Evolutionary conservation across 2,113 vertebrate genomes (phyloP).

Genomic region (Sylvia atricapilla): DNA sequence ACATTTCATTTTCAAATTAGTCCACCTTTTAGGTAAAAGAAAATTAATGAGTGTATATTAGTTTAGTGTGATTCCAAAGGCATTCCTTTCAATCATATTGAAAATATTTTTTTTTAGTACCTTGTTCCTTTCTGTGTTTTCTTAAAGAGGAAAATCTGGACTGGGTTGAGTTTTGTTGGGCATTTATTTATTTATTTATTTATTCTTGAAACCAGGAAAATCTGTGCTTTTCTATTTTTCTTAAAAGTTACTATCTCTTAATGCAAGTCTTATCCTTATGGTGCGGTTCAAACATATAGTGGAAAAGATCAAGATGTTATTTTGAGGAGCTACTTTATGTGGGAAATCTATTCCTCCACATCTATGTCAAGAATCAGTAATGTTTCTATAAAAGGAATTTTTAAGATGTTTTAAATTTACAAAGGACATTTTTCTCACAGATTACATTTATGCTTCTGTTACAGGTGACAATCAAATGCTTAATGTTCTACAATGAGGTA

Average conservation of each 20-base stretch:
- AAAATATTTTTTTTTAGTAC: neutral
- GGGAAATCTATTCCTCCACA: neutral
- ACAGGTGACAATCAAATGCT: neutral
- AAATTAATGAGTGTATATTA: neutral
- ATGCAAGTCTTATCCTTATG: neutral
- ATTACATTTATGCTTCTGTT: neutral
- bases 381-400: neutral
- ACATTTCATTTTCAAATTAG: neutral
- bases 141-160: neutral
- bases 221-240: neutral
- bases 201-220: neutral
- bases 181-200: neutral
- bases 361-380: neutral
- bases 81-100: accelerated
- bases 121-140: neutral
- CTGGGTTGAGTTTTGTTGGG: accelerated
- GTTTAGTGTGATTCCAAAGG: neutral
- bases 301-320: neutral
- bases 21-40: neutral
- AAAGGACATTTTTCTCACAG: neutral
- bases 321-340: neutral
- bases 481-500: neutral
- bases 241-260: neutral
- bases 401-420: neutral
- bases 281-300: neutral